Evolutionary conservation across 2,797 vertebrate genomes (phyloP).

Genomic region (Pangasius djambal): DNA sequence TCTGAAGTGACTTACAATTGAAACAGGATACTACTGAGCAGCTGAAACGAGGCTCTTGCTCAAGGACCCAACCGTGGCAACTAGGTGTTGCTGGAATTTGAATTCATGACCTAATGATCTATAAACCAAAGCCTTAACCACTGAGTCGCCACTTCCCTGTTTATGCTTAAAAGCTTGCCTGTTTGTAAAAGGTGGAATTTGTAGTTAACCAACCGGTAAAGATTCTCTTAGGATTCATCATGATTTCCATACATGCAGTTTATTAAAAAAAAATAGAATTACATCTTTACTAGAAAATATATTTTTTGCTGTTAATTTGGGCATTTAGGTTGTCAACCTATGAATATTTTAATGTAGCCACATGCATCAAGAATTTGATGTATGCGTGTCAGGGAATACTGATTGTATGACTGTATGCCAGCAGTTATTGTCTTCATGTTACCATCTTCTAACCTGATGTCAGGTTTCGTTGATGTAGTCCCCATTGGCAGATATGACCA

Average conservation of each 20-base stretch:
- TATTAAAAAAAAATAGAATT: not conserved
- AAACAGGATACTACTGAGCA: not conserved
- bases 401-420: not conserved
- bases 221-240: not conserved
- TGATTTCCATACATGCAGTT: not conserved
- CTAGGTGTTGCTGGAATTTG: not conserved
- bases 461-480: not conserved
- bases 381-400: not conserved
- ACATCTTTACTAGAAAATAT: not conserved
- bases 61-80: not conserved
- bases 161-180: not conserved
- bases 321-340: not conserved
- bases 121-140: not conserved
- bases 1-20: not conserved
- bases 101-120: not conserved
- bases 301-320: not conserved
- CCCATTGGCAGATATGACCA: not conserved
- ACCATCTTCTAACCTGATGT: not conserved
- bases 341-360: not conserved
- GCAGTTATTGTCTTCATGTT: not conserved
- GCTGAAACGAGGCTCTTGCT: not conserved
- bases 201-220: not conserved
- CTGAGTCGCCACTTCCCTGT: not conserved
- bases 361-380: not conserved
- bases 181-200: not conserved